Percentiles rank a stretch among this genome's conserved stretches.
phyloP scores from a whole-genome alignment of 2,797 vertebrate species.

The Helicolenus hilgendorfi region DNA sequence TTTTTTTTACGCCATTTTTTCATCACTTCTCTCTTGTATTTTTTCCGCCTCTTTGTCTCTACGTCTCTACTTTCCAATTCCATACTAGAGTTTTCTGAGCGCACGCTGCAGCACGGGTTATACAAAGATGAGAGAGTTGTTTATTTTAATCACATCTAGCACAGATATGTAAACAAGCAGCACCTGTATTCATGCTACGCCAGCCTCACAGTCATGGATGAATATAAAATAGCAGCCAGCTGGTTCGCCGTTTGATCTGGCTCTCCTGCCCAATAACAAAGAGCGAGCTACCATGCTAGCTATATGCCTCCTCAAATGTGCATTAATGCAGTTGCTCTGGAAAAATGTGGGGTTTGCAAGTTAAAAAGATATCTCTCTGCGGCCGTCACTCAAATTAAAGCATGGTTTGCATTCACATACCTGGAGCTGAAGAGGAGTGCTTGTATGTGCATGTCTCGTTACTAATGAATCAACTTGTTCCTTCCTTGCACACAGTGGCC shows the following conservation, averaged over 20 bases:
- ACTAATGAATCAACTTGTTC: background rate
- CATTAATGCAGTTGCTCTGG: conserved; percentile 55
- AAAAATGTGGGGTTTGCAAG: conserved; percentile 38
- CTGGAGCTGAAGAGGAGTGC: background rate
- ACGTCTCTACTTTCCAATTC: conserved; percentile 8
- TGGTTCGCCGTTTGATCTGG: conserved; percentile 83
- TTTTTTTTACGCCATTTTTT: conserved; percentile 5
- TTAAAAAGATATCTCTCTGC: conserved; percentile 42
- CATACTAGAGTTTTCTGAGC: conserved; percentile 14
- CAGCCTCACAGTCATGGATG: conserved; percentile 74
- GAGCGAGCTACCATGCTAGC: conserved; percentile 46
- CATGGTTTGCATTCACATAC: background rate
- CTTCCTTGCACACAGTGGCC: conserved; percentile 87
- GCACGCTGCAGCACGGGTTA: conserved; percentile 54
- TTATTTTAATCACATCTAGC: conserved; percentile 79
- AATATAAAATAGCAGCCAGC: conserved; percentile 86
- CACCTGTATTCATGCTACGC: conserved; percentile 80
- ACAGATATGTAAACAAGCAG: conserved; percentile 82
- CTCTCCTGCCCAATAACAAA: conserved; percentile 82
- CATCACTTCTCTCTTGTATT: conserved; percentile 4
- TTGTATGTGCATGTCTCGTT: background rate
- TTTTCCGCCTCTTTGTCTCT: background rate
- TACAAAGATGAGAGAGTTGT: conserved; percentile 70
- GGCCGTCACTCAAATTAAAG: conserved; percentile 33
- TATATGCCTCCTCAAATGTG: conserved; percentile 48